phyloP scores from a whole-genome alignment of 2,888 invertebrate species.

The Drosophila flavopinicola region DNA sequence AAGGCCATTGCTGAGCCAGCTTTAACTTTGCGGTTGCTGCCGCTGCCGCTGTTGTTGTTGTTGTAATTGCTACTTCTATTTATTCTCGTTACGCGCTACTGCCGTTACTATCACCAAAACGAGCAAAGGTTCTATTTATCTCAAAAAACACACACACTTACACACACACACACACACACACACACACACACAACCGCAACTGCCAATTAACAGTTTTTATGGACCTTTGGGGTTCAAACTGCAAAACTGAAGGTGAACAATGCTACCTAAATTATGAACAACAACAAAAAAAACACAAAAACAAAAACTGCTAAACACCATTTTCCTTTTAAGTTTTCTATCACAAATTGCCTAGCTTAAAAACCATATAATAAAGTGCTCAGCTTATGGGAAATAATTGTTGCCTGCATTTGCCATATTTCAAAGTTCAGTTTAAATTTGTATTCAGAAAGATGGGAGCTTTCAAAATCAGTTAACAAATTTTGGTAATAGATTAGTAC shows the following conservation, averaged over 20 bases:
- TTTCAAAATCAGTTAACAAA: no score
- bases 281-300: background rate
- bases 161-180: slow-evolving; percentile 3
- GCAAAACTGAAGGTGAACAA: slow-evolving; percentile 8
- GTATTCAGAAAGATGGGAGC: no score
- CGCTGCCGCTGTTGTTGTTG: background rate
- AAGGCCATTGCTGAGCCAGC: slow-evolving; percentile 59
- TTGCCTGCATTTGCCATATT: no score
- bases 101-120: slow-evolving; percentile 19
- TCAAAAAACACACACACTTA: slow-evolving; percentile 1
- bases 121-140: slow-evolving; percentile 46
- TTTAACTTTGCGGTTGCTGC: slow-evolving; percentile 3
- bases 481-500: no score
- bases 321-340: background rate
- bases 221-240: slow-evolving; percentile 8
- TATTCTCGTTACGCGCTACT: slow-evolving; percentile 38
- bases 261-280: slow-evolving; percentile 1
- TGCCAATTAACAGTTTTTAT: slow-evolving; percentile 22
- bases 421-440: background rate
- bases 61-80: slow-evolving; percentile 6
- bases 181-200: slow-evolving; percentile 18
- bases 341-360: background rate
- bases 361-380: background rate
- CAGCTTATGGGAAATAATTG: background rate
- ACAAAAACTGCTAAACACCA: background rate